Base-by-base conservation (phyloP, 1,140 invertebrate species). In the Trichomalopsis sarcophagae region DNA sequence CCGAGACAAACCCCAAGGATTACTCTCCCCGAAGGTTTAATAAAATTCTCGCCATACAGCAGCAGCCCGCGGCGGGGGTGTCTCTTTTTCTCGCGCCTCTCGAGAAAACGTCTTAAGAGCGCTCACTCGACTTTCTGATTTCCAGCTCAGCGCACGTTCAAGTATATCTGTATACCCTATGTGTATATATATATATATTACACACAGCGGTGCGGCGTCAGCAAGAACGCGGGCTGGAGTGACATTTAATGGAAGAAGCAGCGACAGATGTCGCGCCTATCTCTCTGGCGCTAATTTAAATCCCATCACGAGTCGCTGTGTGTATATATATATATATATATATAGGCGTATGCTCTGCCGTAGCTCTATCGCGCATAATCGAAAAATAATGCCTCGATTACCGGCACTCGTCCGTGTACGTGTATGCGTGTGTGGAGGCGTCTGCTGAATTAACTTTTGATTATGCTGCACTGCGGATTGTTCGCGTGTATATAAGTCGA, bases 201-300 rank as follows among this genome's bases (percentile, higher is more conserved):
- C 27, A 27, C 27, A 27, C 47, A 71, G 33, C 21, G 21, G 33
- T 36, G 33, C 33, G 33, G 47, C 14, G 50, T 27, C 11, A 27
- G 47, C 62, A 40, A 76, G 44, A 50, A 69, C 71, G 50, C 66
- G 74, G 83, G 76, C 84, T 36, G 86, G 87, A 92, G 90, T 87
- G 91, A 91, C 89, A 91, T 92, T 92, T 92, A 92, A 92, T 92
- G 87, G 89, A 91, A 90, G 88, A 87, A 87, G 88, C n/a, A n/a
- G 88, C 89, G 91, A 90, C 91, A 91, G 90, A 90, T 91, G 91
- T 90, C 88, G 87, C 82, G 86, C 82, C 89, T 84, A 76, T 81
- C 86, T 84, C 86, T 75, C 86, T 88, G 84, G 85, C 89, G 88
- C 90, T 91, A 91, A 92, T 92, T 92, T 91, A 90, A 92, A 92